Base-by-base conservation (phyloP, 2,888 invertebrate genomes). In the Troilus luridus region DNA sequence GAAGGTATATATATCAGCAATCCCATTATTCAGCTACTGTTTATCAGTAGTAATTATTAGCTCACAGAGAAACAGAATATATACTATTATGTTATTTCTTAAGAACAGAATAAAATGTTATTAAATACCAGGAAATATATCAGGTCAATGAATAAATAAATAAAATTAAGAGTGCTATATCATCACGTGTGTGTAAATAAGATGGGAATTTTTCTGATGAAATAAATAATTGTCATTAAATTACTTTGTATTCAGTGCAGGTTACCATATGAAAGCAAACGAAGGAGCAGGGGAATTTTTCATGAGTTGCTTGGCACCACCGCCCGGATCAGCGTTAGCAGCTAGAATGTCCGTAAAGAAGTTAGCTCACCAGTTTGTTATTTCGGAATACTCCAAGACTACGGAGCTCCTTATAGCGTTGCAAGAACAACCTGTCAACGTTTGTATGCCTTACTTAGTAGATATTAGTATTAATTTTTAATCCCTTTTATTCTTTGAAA, bases 221-320 rank as follows among this genome's bases (percentile, higher is more conserved):
- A 41, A 41, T 41, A 41, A 41, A 41, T 41, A 41, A 41, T 41
- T 41, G 41, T 41, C 41, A 41, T 41, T 41, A 41, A 41, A 41
- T 56, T 54, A 9, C 56, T n/a, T 56, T 9, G 5, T 56, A 24
- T 77, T 72, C 94, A 97, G 97, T 91, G 94, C 96, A 89, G 97
- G 97, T 19, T 97, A 97, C 94, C 94, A 95, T 77, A 98, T 97
- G 93, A 98, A 98, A 0, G 94, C 95, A 64, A 97, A 97, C 90
- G 98, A 97, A 95, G 98, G 98, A 94, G 98, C 98, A 0, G 98
- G 98, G 0, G 99, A 99, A 94, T 98, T 97, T 94, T 96, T 98
- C 93, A 97, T 99, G 92, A 96, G 97, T 93, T 97, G 97, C 0
- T 94, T 98, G 92, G 98, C 98, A 0, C 95, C 97, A 1, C 91